Evolutionary conservation across 2,888 invertebrate genomes (phyloP).

Genomic region (Morinoia aosen): DNA sequence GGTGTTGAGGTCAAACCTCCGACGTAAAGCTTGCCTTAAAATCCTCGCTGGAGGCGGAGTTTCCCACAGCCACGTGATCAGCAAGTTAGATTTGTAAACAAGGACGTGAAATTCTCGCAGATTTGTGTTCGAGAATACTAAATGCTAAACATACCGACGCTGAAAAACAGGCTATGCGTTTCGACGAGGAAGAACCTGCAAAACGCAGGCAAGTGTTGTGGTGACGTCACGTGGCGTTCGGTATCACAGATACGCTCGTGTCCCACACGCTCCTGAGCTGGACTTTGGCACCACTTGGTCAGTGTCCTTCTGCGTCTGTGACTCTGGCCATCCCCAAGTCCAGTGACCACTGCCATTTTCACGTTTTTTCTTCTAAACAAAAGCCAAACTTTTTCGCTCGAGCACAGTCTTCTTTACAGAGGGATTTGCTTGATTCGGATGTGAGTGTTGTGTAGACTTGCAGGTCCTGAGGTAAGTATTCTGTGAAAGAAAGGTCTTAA

Average conservation of each 20-base stretch:
- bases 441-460: not conserved
- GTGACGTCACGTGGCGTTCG: constrained; percentile 6
- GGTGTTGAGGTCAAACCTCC: constrained; percentile 46
- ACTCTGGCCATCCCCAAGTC: constrained; percentile 1
- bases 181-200: not conserved
- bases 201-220: not conserved
- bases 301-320: constrained; percentile 3
- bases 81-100: constrained; percentile 30
- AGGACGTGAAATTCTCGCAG: not conserved
- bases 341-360: not conserved
- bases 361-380: not conserved
- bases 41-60: not conserved
- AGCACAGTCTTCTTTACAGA: not conserved
- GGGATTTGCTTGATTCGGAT: not conserved
- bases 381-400: not conserved
- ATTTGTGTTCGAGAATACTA: not conserved
- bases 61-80: constrained; percentile 28
- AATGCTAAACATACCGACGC: not conserved
- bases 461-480: not conserved
- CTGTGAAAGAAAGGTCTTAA: not conserved
- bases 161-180: not conserved
- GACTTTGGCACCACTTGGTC: constrained; percentile 10
- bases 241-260: constrained; percentile 9
- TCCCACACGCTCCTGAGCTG: not conserved
- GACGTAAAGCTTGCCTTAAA: constrained; percentile 42